These are phyloP conservation scores for Cosmia trapezina DNA, from an alignment of 2,888 invertebrate genomes.

Conservation along the genomic window DNA sequence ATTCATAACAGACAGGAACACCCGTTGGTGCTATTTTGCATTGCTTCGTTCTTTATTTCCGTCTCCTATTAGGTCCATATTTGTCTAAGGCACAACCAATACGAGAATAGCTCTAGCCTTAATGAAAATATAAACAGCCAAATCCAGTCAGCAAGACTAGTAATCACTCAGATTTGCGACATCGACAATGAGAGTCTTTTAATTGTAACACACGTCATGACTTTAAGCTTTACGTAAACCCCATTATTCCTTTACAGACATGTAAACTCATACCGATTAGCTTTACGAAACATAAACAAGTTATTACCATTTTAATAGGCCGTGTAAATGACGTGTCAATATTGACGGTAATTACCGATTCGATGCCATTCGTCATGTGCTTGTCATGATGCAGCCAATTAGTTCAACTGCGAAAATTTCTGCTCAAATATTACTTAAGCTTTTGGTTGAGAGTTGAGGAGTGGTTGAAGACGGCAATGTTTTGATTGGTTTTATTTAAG, in stretches of 20 bases:
- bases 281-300: conserved; percentile 56
- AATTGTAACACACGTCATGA: conserved; percentile 15
- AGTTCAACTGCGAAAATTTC: conserved; percentile 41
- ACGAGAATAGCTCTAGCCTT: conserved; percentile 1
- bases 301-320: conserved; percentile 58
- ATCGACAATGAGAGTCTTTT: conserved; percentile 7
- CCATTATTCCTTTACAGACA: conserved; percentile 31
- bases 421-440: conserved; percentile 25
- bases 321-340: conserved; percentile 55
- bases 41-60: background rate
- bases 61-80: background rate
- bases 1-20: background rate
- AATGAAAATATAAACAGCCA: background rate
- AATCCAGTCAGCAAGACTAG: background rate
- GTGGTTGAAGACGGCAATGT: background rate
- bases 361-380: conserved; percentile 49
- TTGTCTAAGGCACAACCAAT: background rate
- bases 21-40: background rate
- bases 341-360: conserved; percentile 54
- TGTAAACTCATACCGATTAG: conserved; percentile 43
- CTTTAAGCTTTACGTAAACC: conserved; percentile 6
- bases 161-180: background rate
- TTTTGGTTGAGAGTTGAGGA: conserved; percentile 10
- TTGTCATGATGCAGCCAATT: conserved; percentile 57
- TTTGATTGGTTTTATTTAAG: background rate